Conservation (phyloP, 2,888 invertebrate species). For the Parelbella ahira region DNA sequence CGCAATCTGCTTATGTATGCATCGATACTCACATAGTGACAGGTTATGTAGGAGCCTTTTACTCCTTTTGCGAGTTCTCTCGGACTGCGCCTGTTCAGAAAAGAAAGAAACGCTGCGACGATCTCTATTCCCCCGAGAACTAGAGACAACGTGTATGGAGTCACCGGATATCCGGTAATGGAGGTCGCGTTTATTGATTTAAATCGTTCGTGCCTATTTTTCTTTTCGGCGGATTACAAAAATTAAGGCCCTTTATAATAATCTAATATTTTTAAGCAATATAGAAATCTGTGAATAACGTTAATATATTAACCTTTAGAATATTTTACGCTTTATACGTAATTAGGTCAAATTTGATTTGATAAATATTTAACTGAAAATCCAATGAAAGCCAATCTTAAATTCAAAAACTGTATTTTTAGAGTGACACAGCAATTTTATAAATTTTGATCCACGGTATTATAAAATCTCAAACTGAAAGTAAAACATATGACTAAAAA, state of each 20-base stretch:
- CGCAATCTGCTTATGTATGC: constrained; percentile 47
- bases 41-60: constrained; percentile 81
- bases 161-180: constrained; percentile 72
- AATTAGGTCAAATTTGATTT: constrained; percentile 10
- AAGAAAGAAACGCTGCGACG: constrained; percentile 76
- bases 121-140: constrained; percentile 70
- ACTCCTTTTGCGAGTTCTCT: constrained; percentile 79
- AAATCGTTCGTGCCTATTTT: constrained; percentile 24
- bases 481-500: constrained; percentile 75
- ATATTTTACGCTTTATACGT: background rate
- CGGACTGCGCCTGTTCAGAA: constrained; percentile 80
- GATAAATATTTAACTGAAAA: no score
- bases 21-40: constrained; percentile 77
- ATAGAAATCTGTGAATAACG: background rate
- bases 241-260: background rate
- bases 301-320: no score
- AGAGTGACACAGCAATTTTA: constrained; percentile 66
- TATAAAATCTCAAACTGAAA: constrained; percentile 64
- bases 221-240: constrained; percentile 1
- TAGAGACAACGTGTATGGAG: constrained; percentile 77
- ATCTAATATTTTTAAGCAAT: background rate
- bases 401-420: constrained; percentile 52
- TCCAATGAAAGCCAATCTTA: constrained; percentile 28
- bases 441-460: constrained; percentile 51
- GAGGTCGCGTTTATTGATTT: constrained; percentile 40